Evolutionary conservation across 1,140 invertebrate species (phyloP), one percentile per base, ranked within the genome.

Genomic region (Himalopsyche phryganea): DNA sequence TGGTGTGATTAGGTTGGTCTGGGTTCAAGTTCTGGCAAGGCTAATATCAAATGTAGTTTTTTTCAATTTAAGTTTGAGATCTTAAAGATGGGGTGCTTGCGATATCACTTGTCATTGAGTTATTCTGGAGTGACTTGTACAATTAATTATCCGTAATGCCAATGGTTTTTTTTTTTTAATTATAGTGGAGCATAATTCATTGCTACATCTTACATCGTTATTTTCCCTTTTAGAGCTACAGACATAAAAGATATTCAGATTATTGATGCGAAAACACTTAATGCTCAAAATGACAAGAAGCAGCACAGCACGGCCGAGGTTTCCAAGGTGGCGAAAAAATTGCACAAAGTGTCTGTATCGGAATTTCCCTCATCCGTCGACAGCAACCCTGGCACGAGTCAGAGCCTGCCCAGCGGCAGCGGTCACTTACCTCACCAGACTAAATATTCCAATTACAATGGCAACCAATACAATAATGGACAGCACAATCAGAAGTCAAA

Each of bases 211-310:
- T n/a, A n/a, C n/a, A n/a, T n/a, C n/a, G n/a, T n/a, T n/a, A n/a
- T n/a, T n/a, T n/a, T n/a, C n/a, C n/a, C n/a, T n/a, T 69, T 1
- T 65, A 78, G 76, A 66, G 74, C 76, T 33, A 68, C 71, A 28
- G 73, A 78, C 52, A 77, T 77, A 23, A 76, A 75, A 60, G 70
- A 74, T 7, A 61, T 78, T 23, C 69, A 71, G 52, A 78, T 77
- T 15, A 77, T 78, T 15, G 73, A 73, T 48, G 63, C 54, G 33
- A 57, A 57, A 18, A 47, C 36, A 41, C 28, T 50, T 2, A 65
- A 1, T 62, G 58, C 4, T 6, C 60, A 0, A 65, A 69, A 14
- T 65, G 63, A 2, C 0, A 69, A 69, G 48, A 71, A 72, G 64
- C 69, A 67, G 0, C 76, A 77, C 64, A 78, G 75, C 53, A 78